Evolutionary conservation across 2,113 vertebrate genomes (phyloP).

Genomic region (Neomonachus schauinslandi): DNA sequence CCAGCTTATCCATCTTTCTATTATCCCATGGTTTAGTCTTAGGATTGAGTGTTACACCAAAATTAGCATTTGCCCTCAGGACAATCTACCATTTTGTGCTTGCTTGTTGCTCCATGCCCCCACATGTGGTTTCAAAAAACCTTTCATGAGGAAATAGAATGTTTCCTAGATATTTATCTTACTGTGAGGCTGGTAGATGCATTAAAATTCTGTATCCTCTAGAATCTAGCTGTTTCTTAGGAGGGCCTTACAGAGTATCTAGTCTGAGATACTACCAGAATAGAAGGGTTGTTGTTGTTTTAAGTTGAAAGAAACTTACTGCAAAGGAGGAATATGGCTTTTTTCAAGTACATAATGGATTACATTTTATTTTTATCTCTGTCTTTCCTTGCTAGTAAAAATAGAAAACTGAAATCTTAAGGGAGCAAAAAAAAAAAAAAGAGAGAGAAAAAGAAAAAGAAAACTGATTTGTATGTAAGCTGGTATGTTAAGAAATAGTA

Average conservation of each 20-base stretch:
- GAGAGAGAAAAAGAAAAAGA: slow-evolving; percentile 20
- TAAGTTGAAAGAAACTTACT: slow-evolving; percentile 43
- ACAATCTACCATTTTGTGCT: background rate
- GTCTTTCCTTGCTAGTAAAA: slow-evolving; percentile 58
- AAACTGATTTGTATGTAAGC: slow-evolving; percentile 20
- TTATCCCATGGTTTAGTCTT: background rate
- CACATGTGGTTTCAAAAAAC: background rate
- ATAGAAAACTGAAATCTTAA: slow-evolving; percentile 56
- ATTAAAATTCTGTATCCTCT: slow-evolving; percentile 27
- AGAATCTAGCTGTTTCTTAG: slow-evolving; percentile 39
- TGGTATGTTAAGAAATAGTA: slow-evolving; percentile 14
- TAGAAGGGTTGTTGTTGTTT: background rate
- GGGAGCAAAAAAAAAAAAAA: background rate
- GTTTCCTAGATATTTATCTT: slow-evolving; percentile 6
- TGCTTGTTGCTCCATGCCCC: background rate
- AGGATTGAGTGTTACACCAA: background rate
- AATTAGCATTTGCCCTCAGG: background rate
- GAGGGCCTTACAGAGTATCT: background rate
- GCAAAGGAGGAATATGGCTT: slow-evolving; percentile 35
- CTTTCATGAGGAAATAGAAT: background rate
- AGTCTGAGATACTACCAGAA: slow-evolving; percentile 25
- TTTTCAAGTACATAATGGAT: slow-evolving; percentile 13
- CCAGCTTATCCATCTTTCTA: background rate
- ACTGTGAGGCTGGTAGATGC: background rate
- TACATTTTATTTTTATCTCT: slow-evolving; percentile 53